phyloP scores from a whole-genome alignment of 2,113 vertebrate genomes.

The Colius striatus region DNA sequence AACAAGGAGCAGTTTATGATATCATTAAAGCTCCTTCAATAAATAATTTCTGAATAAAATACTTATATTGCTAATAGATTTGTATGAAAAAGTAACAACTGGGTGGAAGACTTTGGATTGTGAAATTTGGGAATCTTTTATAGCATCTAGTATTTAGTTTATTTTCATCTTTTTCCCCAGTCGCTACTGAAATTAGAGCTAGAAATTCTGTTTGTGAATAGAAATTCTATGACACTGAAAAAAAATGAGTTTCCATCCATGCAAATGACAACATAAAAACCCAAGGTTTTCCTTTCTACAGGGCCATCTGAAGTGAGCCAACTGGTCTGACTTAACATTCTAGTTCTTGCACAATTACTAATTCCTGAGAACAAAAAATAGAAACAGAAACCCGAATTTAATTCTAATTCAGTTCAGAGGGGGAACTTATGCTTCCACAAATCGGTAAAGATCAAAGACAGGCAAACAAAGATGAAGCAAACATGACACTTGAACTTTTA shows the following conservation, averaged over 20 bases:
- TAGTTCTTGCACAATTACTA: neutral
- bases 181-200: neutral
- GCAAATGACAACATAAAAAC: neutral
- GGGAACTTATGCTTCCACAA: neutral
- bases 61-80: neutral
- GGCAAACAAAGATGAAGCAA: neutral
- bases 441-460: neutral
- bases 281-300: neutral
- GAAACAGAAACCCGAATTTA: neutral
- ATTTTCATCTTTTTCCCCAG: neutral
- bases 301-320: neutral
- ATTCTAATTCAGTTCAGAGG: neutral
- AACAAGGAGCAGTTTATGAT: neutral
- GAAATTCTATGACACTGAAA: neutral
- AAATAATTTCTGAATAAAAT: neutral
- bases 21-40: neutral
- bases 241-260: neutral
- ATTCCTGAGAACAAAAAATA: neutral
- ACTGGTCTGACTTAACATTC: neutral
- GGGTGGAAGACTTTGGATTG: neutral
- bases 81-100: neutral
- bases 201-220: neutral
- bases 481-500: neutral
- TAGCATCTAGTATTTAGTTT: neutral
- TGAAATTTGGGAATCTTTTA: neutral